Evolutionary conservation across 2,888 invertebrate genomes (phyloP), one percentile per base, ranked within the genome.

Genomic region (Agrochola litura): DNA sequence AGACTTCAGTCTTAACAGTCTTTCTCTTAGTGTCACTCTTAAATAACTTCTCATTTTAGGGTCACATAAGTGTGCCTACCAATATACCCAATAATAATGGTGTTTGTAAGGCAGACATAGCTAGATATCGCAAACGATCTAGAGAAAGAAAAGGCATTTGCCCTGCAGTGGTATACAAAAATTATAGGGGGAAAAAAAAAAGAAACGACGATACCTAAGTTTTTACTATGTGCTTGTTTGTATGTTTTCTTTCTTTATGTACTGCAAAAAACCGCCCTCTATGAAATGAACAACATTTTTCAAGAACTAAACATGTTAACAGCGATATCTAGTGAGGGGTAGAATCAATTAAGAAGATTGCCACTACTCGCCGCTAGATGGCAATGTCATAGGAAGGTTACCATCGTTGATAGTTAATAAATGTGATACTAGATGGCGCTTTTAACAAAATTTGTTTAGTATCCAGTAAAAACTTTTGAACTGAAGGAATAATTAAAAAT

Each of bases 341-440:
- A 70, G 58, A 9, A 30, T 25, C 1, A 58, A 65, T 6, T 12
- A 0, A 30, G 0, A 2, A 5, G 4, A 10, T 19, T 54, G 19
- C 8, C 1, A 4, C 74, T 85, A 75, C 9, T 70, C 66, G n/a
- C 25, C 69, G 56, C 69, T 70, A 82, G 85, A 64, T 78, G 78
- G 60, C 72, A 30, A 14, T n/a, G 0, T 14, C 8, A 1, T 0
- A 8, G 1, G 9, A 8, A 30, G 5, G 52, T 52, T 52, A 52
- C 52, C 52, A 9, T 52, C 22, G 22, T 22, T 52, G 52, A 9
- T 52, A 52, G 52, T 52, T 52, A 52, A 22, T 1, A 22, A 25
- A 52, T n/a, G 22, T 2, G 25, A 30, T 60, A 22, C 54, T 41
- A 83, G 83, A 72, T 75, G 83, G 71, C 79, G 56, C 43, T 79